Conservation (phyloP, 2,113 vertebrate genomes). For the Odobenus rosmarus region DNA sequence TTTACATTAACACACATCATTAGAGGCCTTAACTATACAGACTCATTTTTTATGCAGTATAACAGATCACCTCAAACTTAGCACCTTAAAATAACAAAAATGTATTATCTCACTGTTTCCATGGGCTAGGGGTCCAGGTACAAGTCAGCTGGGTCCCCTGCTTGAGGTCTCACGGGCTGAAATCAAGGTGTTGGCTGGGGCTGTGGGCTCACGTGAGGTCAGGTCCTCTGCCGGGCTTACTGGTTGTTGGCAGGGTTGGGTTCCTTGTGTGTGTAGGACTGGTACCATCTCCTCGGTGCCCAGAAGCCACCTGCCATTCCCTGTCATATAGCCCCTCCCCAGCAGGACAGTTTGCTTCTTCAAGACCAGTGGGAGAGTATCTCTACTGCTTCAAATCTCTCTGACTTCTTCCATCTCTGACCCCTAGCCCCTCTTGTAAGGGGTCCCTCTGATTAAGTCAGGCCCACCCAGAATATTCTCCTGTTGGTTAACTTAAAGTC, state of each 20-base stretch:
- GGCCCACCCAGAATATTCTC: background rate
- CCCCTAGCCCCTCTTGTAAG: background rate
- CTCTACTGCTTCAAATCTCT: background rate
- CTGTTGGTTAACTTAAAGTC: background rate
- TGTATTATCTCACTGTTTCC: background rate
- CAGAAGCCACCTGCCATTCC: accelerated
- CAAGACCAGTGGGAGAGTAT: accelerated
- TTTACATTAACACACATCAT: background rate
- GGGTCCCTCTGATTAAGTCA: background rate
- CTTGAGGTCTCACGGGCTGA: background rate
- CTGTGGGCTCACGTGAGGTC: background rate
- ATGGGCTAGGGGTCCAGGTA: background rate
- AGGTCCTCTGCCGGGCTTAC: background rate
- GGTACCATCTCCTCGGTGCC: background rate
- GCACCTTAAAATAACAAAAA: background rate
- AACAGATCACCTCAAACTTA: background rate
- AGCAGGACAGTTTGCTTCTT: background rate
- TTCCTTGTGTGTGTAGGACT: background rate
- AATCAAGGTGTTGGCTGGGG: too few relatives aligned
- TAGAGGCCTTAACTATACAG: background rate
- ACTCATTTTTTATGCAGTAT: background rate
- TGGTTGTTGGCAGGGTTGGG: background rate
- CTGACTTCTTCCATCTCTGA: background rate
- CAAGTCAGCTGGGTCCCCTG: background rate
- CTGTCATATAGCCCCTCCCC: too few relatives aligned